Evolutionary conservation across 2,113 vertebrate genomes (phyloP).

Genomic region (Glaucomys volans): DNA sequence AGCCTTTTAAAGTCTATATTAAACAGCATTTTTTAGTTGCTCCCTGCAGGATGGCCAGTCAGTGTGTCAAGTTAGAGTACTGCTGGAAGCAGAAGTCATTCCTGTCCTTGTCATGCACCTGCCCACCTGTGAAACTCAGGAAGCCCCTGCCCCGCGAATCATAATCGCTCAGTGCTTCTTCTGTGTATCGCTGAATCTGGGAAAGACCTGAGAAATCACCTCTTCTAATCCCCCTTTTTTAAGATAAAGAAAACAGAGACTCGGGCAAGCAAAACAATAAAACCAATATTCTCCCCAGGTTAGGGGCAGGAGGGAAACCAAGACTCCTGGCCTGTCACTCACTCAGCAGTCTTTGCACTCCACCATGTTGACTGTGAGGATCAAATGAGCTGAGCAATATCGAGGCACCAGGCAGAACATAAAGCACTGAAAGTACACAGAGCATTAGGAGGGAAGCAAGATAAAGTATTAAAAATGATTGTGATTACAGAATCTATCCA

Average conservation of each 20-base stretch:
- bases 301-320: background rate
- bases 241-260: constrained; percentile 10
- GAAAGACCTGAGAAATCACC: background rate
- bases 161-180: background rate
- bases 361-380: background rate
- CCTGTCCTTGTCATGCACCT: background rate
- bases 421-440: background rate
- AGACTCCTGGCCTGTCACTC: background rate
- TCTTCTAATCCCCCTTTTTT: background rate
- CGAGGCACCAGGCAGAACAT: background rate
- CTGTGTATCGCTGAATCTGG: background rate
- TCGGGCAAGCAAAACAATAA: constrained; percentile 6
- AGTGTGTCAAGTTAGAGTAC: background rate
- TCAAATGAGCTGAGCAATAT: background rate
- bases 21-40: background rate
- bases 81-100: background rate
- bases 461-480: background rate
- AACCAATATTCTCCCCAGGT: background rate
- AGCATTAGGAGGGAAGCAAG: background rate
- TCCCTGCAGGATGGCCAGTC: background rate
- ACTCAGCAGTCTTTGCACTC: background rate
- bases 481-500: background rate
- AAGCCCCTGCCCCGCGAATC: background rate
- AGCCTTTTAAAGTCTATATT: background rate
- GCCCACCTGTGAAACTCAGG: background rate